A percentile compares a stretch with the other conserved stretches of the same genome.
These are phyloP conservation scores for Spea multiplicata DNA, from an alignment of 2,113 vertebrate genomes.

Conservation along the genomic window DNA sequence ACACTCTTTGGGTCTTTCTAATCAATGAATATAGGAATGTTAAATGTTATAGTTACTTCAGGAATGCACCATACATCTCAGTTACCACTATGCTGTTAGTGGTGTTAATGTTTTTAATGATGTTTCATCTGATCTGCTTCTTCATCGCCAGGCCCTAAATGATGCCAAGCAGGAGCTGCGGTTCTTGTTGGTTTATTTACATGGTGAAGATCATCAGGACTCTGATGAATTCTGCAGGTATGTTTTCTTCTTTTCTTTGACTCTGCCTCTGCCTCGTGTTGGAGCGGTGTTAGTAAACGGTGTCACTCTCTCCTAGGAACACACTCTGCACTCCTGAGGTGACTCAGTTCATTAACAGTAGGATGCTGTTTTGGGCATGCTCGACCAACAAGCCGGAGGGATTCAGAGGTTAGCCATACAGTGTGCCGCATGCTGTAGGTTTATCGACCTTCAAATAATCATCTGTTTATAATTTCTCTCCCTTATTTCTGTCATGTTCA, in stretches of 20 bases:
- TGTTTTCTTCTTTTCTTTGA: too few relatives aligned
- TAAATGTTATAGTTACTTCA: too few relatives aligned
- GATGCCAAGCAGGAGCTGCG: conserved; percentile 97
- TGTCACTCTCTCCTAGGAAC: conserved; percentile 62
- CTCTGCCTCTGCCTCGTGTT: too few relatives aligned
- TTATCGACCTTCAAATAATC: not conserved
- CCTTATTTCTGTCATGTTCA: conserved; percentile 55
- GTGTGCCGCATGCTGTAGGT: not conserved
- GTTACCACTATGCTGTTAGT: too few relatives aligned
- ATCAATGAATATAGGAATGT: too few relatives aligned
- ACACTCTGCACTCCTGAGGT: conserved; percentile 93
- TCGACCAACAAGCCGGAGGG: conserved; percentile 96
- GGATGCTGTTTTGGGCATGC: conserved; percentile 98
- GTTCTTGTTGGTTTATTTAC: conserved; percentile 95
- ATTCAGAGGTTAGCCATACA: conserved; percentile 81
- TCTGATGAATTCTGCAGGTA: conserved; percentile 96
- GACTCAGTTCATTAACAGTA: conserved; percentile 86
- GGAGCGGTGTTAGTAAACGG: too few relatives aligned
- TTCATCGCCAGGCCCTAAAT: conserved; percentile 85
- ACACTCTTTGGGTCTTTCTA: too few relatives aligned
- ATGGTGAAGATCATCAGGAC: conserved; percentile 97
- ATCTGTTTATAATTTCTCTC: not conserved
- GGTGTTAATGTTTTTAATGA: too few relatives aligned
- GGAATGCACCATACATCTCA: not conserved
- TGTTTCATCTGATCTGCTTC: too few relatives aligned